Evolutionary conservation across 2,797 vertebrate species (phyloP), one percentile per base, ranked within the genome.

Genomic region (Pseudomugil tenellus): DNA sequence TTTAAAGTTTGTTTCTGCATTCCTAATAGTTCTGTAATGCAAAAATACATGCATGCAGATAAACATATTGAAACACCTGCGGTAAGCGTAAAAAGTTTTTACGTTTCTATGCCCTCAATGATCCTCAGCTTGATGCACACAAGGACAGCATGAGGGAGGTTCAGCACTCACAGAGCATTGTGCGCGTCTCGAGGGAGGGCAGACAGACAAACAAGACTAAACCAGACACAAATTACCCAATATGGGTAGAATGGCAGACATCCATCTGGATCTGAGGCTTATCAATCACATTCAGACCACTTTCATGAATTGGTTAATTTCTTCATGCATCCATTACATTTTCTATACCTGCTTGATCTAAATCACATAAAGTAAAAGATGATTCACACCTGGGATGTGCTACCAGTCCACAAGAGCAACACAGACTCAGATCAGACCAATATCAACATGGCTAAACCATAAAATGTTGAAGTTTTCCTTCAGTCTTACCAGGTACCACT

Each of bases 401-500:
- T 41, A 19, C 37, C 37, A 17, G 14, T 37, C 32, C 32, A 34
- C 32, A 1, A 35, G 2, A 35, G 4, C n/a, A n/a, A n/a, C n/a
- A n/a, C n/a, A n/a, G n/a, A n/a, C n/a, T n/a, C n/a, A n/a, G n/a
- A n/a, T n/a, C n/a, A n/a, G n/a, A n/a, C n/a, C n/a, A n/a, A n/a
- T n/a, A n/a, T n/a, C n/a, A n/a, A n/a, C n/a, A n/a, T 29, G 2
- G 16, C 11, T 17, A 8, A 26, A 25, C 25, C 14, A 39, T 17
- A 8, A 13, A 6, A 9, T 19, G 8, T 17, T 62, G 2, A 43
- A 23, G 16, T 23, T 5, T 49, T 52, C 16, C 7, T 14, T 4
- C 35, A 63, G 59, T 87, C 97, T 95, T 92, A 99, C 98, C 96
- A 99, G 89, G 80, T 99, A 99, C 98, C 98, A 99, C 91, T 99